Evolutionary conservation across 35 echinoderm and acorn worm genomes (phyloP).

Genomic region (Chiridota heheva): DNA sequence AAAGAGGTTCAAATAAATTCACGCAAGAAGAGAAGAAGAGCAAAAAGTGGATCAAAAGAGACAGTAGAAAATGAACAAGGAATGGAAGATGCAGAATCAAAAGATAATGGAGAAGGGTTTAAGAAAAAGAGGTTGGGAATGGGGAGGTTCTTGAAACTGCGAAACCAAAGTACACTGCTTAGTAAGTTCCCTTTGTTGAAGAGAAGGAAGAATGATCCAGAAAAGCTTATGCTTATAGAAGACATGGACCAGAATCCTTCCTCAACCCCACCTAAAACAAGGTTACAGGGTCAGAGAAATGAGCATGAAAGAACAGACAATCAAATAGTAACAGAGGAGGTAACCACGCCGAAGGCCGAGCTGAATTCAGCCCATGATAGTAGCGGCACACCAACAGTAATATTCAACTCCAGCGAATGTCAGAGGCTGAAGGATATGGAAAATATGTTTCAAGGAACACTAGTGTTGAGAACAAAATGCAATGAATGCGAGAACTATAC

Average conservation of each 20-base stretch:
- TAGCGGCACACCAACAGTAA: constrained; percentile 1
- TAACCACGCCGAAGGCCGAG: too few relatives aligned
- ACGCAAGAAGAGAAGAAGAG: constrained; percentile 15
- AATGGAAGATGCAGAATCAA: background rate
- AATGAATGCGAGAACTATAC: constrained; percentile 85
- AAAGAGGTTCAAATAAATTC: background rate
- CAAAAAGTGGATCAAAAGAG: background rate
- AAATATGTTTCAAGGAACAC: constrained; percentile 75
- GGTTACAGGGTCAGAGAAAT: too few relatives aligned
- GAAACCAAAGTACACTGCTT: background rate
- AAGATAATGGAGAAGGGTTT: constrained; percentile 15
- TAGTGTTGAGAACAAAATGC: constrained; percentile 75
- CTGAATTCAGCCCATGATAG: background rate
- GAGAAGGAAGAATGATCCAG: too few relatives aligned
- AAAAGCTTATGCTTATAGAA: too few relatives aligned
- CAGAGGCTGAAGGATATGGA: constrained; percentile 23
- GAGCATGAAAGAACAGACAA: too few relatives aligned
- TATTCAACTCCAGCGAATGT: background rate
- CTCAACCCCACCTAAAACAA: background rate
- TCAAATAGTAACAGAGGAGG: too few relatives aligned
- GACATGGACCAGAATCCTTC: background rate
- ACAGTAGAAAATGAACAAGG: constrained; percentile 26
- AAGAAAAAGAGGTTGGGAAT: too few relatives aligned
- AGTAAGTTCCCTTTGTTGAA: too few relatives aligned
- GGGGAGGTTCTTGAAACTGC: background rate